These are phyloP conservation scores for Paramormyrops hopkinsi DNA, from an alignment of 2,797 vertebrate genomes.

Conservation along the genomic window DNA sequence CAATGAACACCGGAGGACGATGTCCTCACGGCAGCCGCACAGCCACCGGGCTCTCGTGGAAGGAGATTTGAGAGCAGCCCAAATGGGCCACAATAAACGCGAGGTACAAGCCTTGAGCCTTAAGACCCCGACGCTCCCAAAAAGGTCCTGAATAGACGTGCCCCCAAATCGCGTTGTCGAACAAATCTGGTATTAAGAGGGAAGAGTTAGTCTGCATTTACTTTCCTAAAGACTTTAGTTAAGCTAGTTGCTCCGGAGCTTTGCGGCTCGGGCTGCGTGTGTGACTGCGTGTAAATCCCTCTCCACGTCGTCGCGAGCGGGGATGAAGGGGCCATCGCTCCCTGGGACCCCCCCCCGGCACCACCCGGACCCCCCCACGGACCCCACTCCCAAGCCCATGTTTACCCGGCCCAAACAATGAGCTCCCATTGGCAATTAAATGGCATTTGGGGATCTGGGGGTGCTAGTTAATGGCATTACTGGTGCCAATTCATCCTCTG, in stretches of 20 bases:
- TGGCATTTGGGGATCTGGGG: conserved; percentile 68
- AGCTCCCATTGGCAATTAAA: conserved; percentile 73
- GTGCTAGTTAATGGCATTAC: conserved; percentile 76
- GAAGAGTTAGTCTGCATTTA: conserved; percentile 99
- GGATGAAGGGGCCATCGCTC: conserved; percentile 64
- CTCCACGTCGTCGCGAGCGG: not conserved
- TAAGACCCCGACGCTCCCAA: conserved; percentile 71
- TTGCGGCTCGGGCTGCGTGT: conserved; percentile 73
- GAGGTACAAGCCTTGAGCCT: conserved; percentile 72
- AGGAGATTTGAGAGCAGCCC: conserved; percentile 96
- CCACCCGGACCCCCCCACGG: conserved; percentile 22
- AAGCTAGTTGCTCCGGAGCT: conserved; percentile 99
- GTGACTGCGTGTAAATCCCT: conserved; percentile 19
- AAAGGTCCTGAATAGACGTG: conserved; percentile 97
- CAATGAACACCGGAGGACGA: conserved; percentile 58
- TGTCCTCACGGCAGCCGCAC: conserved; percentile 76
- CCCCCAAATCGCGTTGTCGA: conserved; percentile 99
- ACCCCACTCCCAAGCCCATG: conserved; percentile 52
- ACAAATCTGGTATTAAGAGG: conserved; percentile 99
- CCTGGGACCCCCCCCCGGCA: conserved; percentile 55
- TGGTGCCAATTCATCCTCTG: conserved; percentile 67
- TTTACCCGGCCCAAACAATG: conserved; percentile 67
- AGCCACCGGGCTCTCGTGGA: conserved; percentile 68
- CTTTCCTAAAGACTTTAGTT: conserved; percentile 99
- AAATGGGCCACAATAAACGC: conserved; percentile 70